phyloP scores from a whole-genome alignment of 2,888 invertebrate species.

The Cataglyphis rosenhaueri region DNA sequence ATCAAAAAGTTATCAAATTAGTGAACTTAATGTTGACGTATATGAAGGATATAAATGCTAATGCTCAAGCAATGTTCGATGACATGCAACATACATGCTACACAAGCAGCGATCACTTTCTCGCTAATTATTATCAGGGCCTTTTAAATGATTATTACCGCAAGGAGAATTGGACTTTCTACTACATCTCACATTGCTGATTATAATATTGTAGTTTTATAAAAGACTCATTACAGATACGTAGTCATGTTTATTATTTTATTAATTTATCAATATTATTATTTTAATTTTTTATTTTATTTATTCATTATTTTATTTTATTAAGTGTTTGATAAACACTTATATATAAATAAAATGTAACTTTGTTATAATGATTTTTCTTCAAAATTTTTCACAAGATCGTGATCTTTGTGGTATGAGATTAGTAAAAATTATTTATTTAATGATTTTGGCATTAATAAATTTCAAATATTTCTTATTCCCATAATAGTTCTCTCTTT shows the following conservation, averaged over 20 bases:
- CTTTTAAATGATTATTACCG: constrained; percentile 19
- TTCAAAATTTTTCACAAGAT: background rate
- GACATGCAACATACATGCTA: constrained; percentile 25
- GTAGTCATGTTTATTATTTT: background rate
- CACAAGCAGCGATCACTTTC: constrained; percentile 37
- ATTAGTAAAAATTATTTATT: background rate
- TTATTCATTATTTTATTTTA: too few species aligned
- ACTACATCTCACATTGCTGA: background rate
- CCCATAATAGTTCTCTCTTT: background rate
- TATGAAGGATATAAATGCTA: background rate
- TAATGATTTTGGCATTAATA: background rate
- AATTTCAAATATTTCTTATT: background rate
- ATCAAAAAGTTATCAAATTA: background rate
- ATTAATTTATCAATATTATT: background rate
- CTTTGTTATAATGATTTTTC: background rate
- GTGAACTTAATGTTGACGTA: background rate
- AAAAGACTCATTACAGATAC: background rate
- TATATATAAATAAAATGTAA: background rate
- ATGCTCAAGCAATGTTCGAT: constrained; percentile 1
- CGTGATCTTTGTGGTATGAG: background rate
- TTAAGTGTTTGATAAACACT: background rate
- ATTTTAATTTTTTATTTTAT: too few species aligned
- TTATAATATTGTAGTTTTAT: constrained; percentile 1
- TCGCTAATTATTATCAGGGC: constrained; percentile 43
- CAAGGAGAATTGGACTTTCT: constrained; percentile 38